These are phyloP conservation scores for Eueides isabella DNA, from an alignment of 1,140 invertebrate species.

Conservation along the genomic window DNA sequence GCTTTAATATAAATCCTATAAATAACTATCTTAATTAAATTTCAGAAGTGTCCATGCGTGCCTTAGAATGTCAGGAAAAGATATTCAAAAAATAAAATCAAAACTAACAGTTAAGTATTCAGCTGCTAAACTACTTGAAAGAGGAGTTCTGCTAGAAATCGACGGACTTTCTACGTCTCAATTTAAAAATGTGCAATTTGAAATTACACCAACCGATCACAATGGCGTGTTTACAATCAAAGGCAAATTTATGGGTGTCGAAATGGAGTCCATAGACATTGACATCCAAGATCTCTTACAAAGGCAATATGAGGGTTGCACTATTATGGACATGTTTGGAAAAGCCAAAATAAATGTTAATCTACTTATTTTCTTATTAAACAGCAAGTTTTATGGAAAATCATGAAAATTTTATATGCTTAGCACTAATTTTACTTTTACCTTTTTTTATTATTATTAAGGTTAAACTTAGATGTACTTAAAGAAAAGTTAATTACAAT, in stretches of 20 bases:
- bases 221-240: constrained; percentile 88
- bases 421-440: not conserved
- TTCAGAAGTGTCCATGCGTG: constrained; percentile 82
- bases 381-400: constrained; percentile 91
- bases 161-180: constrained; percentile 86
- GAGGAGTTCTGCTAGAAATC: constrained; percentile 89
- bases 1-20: not conserved
- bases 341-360: constrained; percentile 92
- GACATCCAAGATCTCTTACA: constrained; percentile 90
- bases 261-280: constrained; percentile 89
- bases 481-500: not conserved
- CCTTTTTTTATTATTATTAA: not conserved
- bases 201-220: constrained; percentile 87
- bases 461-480: not conserved
- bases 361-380: constrained; percentile 88
- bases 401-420: constrained; percentile 24
- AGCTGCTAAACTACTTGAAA: constrained; percentile 88
- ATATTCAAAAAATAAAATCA: constrained; percentile 83
- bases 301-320: constrained; percentile 90
- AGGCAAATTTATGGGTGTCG: constrained; percentile 91
- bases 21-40: constrained; percentile 27
- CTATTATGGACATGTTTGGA: constrained; percentile 91
- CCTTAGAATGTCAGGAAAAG: constrained; percentile 79
- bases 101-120: constrained; percentile 88
- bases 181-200: constrained; percentile 91